phyloP scores from a whole-genome alignment of 1,140 invertebrate species.

The Eciton burchellii region DNA sequence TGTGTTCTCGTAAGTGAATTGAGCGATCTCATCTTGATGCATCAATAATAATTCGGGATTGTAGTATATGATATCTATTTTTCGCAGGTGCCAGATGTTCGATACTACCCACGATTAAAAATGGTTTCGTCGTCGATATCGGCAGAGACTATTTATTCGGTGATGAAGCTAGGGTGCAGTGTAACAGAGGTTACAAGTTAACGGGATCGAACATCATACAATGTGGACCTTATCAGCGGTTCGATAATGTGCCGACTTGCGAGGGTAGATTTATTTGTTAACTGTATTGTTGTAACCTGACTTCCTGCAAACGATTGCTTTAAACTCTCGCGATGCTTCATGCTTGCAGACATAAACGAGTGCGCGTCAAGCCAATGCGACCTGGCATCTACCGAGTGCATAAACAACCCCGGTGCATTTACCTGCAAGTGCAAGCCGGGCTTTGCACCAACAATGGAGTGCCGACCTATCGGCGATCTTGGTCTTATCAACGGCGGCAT shows the following conservation, averaged over 20 bases:
- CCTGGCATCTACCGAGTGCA: constrained; percentile 95
- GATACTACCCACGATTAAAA: constrained; percentile 92
- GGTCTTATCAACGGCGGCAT: constrained; percentile 95
- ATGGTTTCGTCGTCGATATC: constrained; percentile 93
- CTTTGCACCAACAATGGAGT: constrained; percentile 95
- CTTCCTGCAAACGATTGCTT: background rate
- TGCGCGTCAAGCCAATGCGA: constrained; percentile 96
- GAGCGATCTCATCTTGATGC: background rate
- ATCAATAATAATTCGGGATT: background rate
- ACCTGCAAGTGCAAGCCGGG: constrained; percentile 95
- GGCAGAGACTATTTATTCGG: constrained; percentile 92
- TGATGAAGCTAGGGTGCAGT: constrained; percentile 96
- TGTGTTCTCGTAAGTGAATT: constrained; percentile 90
- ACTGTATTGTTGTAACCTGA: too few relatives aligned
- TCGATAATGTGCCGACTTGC: constrained; percentile 94
- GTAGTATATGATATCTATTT: background rate
- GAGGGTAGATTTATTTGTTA: constrained; percentile 86
- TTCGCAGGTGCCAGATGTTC: constrained; percentile 90
- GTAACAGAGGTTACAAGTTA: constrained; percentile 94
- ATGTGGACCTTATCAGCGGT: constrained; percentile 94
- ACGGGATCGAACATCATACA: constrained; percentile 94
- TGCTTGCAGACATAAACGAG: constrained; percentile 93
- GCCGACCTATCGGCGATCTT: constrained; percentile 94
- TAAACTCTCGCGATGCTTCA: constrained; percentile 23
- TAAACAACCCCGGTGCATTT: constrained; percentile 96